These are phyloP conservation scores for Crossocerus cetratus DNA, from an alignment of 2,888 invertebrate species.

Conservation along the genomic window DNA sequence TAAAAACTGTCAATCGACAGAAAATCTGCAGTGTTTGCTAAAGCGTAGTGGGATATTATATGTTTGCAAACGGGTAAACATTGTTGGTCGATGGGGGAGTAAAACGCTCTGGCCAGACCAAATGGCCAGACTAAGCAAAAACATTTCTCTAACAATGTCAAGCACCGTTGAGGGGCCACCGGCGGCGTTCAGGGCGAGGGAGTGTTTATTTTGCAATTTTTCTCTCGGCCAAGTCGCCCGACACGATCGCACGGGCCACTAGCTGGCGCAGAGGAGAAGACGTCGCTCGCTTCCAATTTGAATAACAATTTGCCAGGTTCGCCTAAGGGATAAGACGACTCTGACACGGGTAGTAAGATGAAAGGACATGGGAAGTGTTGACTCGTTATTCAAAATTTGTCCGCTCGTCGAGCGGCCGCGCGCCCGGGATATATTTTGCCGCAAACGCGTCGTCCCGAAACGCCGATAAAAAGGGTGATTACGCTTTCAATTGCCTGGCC, in stretches of 20 bases:
- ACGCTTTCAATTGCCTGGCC: slow-evolving; percentile 9
- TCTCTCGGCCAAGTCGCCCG: neutral
- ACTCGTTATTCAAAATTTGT: neutral
- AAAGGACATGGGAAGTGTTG: neutral
- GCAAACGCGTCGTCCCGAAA: slow-evolving; percentile 9
- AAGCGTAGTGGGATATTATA: no score
- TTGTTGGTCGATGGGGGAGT: no score
- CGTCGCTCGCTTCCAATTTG: slow-evolving; percentile 5
- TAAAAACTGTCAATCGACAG: no score
- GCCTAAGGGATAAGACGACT: neutral
- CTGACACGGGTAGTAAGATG: neutral
- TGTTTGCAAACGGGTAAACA: no score
- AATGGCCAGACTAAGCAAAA: no score
- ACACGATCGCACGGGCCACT: neutral
- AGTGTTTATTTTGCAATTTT: slow-evolving; percentile 9
- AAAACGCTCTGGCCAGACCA: no score
- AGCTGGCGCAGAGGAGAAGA: neutral
- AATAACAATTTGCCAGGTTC: slow-evolving; percentile 20
- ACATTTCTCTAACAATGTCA: no score
- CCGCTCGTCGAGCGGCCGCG: neutral
- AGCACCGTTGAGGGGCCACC: neutral
- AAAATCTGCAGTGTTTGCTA: no score
- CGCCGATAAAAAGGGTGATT: slow-evolving; percentile 20
- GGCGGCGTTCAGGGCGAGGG: neutral
- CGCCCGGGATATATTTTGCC: neutral